Evolutionary conservation across 1,140 invertebrate species (phyloP).

Genomic region (Drosophila subpulchrella): DNA sequence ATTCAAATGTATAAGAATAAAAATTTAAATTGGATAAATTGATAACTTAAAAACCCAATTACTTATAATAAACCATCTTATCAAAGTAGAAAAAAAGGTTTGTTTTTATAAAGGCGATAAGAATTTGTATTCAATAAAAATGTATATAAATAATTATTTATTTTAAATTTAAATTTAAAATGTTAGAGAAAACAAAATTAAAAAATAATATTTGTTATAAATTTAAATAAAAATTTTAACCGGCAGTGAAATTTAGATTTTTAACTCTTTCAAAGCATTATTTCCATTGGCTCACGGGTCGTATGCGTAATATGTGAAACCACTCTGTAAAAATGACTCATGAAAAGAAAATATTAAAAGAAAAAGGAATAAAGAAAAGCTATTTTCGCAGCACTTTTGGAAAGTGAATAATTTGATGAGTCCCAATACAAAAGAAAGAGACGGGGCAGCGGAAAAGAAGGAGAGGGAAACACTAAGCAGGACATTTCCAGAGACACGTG

Average conservation of each 20-base stretch:
- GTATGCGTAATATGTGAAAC: not conserved
- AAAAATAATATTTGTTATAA: too few species aligned
- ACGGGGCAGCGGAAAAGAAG: not conserved
- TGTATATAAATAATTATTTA: too few species aligned
- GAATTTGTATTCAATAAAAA: too few species aligned
- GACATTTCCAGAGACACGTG: constrained; percentile 43
- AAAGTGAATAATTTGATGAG: constrained; percentile 6
- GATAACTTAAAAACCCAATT: not conserved
- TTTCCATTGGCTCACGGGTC: not conserved
- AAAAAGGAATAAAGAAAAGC: too few species aligned
- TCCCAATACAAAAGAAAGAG: constrained; percentile 6
- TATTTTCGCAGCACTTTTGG: not conserved
- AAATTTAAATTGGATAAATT: not conserved
- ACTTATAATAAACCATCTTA: too few species aligned
- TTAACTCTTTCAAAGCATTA: not conserved
- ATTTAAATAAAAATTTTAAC: too few species aligned
- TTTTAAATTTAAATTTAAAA: too few species aligned
- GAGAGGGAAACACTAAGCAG: constrained; percentile 4
- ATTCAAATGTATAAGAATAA: not conserved
- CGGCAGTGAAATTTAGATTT: too few species aligned
- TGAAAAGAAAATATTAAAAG: not conserved
- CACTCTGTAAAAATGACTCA: too few species aligned
- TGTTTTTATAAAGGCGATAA: too few species aligned
- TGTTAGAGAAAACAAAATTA: too few species aligned
- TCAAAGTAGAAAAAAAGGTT: too few species aligned